A percentile compares a stretch with the other conserved stretches of the same genome.
Conservation (phyloP, 2,113 vertebrate species). For the Entomyzon cyanotis region DNA sequence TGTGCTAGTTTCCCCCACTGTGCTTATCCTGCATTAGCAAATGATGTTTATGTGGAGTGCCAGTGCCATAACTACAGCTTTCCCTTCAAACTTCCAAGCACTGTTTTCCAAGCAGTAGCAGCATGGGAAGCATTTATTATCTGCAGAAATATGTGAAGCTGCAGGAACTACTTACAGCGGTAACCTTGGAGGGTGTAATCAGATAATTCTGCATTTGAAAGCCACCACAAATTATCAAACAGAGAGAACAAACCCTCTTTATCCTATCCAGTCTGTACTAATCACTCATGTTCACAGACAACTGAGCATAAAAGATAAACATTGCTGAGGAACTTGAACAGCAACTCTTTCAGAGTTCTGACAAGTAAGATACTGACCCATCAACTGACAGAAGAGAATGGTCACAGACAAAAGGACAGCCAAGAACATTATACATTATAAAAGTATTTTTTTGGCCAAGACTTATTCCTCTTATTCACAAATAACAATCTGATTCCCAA, state of each 20-base stretch:
- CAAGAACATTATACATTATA: not conserved
- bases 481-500: not conserved
- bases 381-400: not conserved
- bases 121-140: not conserved
- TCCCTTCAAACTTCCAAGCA: not conserved
- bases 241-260: not conserved
- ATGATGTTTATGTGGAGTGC: not conserved
- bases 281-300: not conserved
- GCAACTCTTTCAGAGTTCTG: not conserved
- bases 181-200: not conserved
- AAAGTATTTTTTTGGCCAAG: not conserved
- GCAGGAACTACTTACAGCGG: not conserved
- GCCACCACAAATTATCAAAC: not conserved
- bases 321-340: not conserved
- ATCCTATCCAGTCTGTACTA: not conserved
- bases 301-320: not conserved
- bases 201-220: not conserved
- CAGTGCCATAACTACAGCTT: not conserved
- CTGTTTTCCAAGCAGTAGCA: not conserved
- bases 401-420: not conserved
- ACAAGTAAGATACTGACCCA: not conserved
- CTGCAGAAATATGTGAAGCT: not conserved
- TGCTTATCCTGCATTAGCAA: not conserved
- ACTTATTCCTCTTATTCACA: not conserved
- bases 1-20: rapidly evolving